Evolutionary conservation across 2,797 vertebrate genomes (phyloP).

Genomic region (Pangasius macronema): DNA sequence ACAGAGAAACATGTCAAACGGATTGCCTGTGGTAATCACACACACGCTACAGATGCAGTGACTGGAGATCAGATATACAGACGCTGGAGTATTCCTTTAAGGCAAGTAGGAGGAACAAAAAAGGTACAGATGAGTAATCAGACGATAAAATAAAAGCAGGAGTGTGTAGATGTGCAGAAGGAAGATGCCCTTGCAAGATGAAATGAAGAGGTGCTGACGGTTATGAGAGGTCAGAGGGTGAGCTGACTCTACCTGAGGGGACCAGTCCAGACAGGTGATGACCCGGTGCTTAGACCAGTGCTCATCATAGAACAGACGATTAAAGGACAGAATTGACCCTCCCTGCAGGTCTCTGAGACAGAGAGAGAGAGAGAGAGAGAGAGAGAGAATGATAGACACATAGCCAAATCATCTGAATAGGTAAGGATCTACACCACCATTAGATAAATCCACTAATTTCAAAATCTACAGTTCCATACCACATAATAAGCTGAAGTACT

Average conservation of each 20-base stretch:
- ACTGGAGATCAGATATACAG: not conserved
- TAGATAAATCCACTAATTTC: constrained; percentile 4
- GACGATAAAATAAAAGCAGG: not conserved
- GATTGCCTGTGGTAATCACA: not conserved
- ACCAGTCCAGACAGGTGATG: constrained; percentile 96
- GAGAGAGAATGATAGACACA: not conserved
- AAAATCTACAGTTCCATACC: constrained; percentile 6
- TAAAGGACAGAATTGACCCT: constrained; percentile 89
- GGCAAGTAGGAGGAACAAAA: not conserved
- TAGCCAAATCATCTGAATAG: not conserved
- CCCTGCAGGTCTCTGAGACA: constrained; percentile 75
- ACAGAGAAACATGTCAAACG: not conserved
- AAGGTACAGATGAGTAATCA: not conserved
- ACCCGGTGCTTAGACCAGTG: constrained; percentile 98
- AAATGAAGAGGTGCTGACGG: constrained; percentile 41
- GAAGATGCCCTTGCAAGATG: constrained; percentile 29
- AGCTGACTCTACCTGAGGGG: constrained; percentile 84
- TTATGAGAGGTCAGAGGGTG: constrained; percentile 39
- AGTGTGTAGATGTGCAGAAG: constrained; percentile 13
- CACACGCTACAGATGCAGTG: not conserved
- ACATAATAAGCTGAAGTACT: constrained; percentile 37
- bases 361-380: constrained; percentile 20
- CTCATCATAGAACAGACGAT: constrained; percentile 92
- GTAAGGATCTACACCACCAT: not conserved
- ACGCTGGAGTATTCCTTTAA: not conserved